A percentile compares a stretch with the other conserved stretches of the same genome.
Evolutionary conservation across 2,888 invertebrate species (phyloP).

Genomic region (Drosophila conformis): DNA sequence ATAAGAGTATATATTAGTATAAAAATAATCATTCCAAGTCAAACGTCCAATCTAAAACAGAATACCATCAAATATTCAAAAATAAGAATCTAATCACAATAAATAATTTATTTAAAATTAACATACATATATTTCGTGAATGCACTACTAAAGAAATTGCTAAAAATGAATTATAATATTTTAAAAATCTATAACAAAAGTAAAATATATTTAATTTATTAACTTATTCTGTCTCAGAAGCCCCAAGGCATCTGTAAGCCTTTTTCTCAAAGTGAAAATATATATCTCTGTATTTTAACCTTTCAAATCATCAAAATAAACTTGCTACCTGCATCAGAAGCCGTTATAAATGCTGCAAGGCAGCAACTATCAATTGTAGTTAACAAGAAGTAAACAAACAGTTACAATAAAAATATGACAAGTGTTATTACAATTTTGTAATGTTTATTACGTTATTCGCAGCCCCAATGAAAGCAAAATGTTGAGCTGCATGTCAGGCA

Average conservation of each 20-base stretch:
- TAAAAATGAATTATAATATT: neutral
- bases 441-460: neutral
- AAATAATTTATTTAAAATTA: neutral
- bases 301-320: neutral
- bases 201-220: neutral
- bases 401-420: neutral
- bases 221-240: neutral
- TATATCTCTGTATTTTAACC: neutral
- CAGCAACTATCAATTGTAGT: neutral
- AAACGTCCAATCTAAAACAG: neutral
- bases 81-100: neutral
- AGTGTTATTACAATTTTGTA: neutral
- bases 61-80: neutral
- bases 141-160: neutral
- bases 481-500: conserved; percentile 11
- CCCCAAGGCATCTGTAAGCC: too few species aligned
- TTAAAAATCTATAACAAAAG: neutral
- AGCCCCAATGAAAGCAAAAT: conserved; percentile 7
- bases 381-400: neutral
- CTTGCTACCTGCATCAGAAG: neutral
- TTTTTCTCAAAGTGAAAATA: neutral
- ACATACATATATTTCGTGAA: neutral
- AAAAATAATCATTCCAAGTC: neutral
- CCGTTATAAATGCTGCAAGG: neutral
- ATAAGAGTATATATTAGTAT: too few species aligned